These are phyloP conservation scores for Chelonus insularis DNA, from an alignment of 1,140 invertebrate species.

Conservation along the genomic window DNA sequence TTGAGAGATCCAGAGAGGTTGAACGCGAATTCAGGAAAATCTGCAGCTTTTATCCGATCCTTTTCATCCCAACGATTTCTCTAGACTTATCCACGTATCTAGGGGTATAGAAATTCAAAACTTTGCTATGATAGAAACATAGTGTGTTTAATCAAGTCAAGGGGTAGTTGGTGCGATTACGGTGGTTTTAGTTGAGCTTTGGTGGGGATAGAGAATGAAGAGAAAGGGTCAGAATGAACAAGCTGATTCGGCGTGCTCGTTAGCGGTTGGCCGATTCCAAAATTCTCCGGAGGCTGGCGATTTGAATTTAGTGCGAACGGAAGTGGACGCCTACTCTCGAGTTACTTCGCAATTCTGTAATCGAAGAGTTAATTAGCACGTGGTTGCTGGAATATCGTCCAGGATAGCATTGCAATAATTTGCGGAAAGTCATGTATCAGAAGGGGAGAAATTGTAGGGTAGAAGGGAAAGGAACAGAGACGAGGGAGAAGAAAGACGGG, in stretches of 20 bases:
- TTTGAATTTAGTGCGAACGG: constrained; percentile 32
- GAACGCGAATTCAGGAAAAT: constrained; percentile 6
- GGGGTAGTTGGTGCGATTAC: constrained; percentile 1
- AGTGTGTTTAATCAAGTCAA: constrained; percentile 1
- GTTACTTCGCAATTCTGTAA: constrained; percentile 27
- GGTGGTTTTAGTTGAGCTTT: neutral
- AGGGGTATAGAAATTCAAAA: neutral
- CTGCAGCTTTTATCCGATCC: neutral
- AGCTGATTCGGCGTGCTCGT: constrained; percentile 30
- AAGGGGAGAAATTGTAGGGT: no score
- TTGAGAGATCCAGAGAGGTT: no score
- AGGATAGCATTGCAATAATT: constrained; percentile 7
- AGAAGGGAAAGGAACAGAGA: neutral
- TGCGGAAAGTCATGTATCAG: constrained; percentile 1
- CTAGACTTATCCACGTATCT: neutral
- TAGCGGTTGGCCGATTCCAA: constrained; percentile 38
- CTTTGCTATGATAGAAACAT: neutral
- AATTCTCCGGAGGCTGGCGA: constrained; percentile 27
- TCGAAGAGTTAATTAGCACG: constrained; percentile 34
- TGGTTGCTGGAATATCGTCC: constrained; percentile 15
- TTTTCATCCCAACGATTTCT: neutral
- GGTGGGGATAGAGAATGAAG: neutral
- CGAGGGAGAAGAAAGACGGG: neutral
- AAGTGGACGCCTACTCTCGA: constrained; percentile 21
- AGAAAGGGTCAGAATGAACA: neutral